phyloP scores from a whole-genome alignment of 2,888 invertebrate genomes.

The Caenorhabditis angaria region DNA sequence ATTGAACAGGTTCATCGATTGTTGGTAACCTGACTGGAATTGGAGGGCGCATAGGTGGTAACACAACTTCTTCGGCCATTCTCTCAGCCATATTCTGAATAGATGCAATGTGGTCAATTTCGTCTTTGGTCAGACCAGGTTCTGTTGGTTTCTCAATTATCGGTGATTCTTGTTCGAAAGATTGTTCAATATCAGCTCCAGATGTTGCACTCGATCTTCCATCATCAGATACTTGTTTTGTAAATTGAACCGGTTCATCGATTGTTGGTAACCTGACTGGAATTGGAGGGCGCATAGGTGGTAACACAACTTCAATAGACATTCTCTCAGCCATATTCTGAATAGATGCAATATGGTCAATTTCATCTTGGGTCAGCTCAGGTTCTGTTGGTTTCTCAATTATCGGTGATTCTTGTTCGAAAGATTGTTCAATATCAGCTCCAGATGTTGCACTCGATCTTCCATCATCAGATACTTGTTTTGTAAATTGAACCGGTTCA shows the following conservation, averaged over 20 bases:
- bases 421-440: constrained; percentile 13
- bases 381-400: constrained; percentile 8
- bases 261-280: background rate
- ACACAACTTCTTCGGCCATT: constrained; percentile 15
- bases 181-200: constrained; percentile 22
- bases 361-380: background rate
- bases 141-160: background rate
- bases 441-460: constrained; percentile 28
- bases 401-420: background rate
- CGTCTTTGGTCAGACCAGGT: constrained; percentile 36
- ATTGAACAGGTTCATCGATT: constrained; percentile 13
- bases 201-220: constrained; percentile 25
- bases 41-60: constrained; percentile 19
- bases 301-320: too few relatives aligned
- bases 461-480: constrained; percentile 18
- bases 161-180: constrained; percentile 14
- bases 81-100: constrained; percentile 11
- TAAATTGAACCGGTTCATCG: background rate
- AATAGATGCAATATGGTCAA: background rate
- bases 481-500: background rate
- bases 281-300: background rate
- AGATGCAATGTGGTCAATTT: constrained; percentile 42
- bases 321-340: background rate
- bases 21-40: constrained; percentile 18
- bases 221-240: background rate